These are phyloP conservation scores for Campylomormyrus tamandua DNA, from an alignment of 2,113 vertebrate genomes.

Conservation along the genomic window DNA sequence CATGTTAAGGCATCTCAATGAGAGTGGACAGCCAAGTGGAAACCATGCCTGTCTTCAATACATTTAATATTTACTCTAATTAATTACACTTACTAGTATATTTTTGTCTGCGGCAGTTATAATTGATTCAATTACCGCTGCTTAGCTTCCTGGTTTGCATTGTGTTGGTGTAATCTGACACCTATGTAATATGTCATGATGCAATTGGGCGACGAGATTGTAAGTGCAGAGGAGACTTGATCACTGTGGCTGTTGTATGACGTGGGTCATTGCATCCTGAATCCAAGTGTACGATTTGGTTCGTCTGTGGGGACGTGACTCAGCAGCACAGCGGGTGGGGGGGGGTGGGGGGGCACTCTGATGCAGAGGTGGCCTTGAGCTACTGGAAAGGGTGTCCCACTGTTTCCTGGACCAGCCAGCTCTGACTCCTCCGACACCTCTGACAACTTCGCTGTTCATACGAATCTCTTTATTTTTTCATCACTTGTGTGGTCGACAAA, in stretches of 20 bases:
- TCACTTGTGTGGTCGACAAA: background rate
- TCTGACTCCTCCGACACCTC: background rate
- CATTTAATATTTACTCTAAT: background rate
- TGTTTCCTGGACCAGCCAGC: background rate
- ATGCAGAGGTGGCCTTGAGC: constrained; percentile 32
- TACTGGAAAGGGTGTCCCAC: background rate
- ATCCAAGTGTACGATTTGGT: constrained; percentile 33
- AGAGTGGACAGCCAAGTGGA: background rate
- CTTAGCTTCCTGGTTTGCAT: background rate
- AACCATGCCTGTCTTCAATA: background rate
- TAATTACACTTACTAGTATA: background rate
- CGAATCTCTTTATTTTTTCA: background rate
- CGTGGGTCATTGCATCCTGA: constrained; percentile 26
- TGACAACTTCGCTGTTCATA: background rate
- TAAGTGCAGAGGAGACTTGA: background rate
- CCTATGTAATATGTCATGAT: background rate
- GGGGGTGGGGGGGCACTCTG: constrained; percentile 28
- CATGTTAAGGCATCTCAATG: background rate
- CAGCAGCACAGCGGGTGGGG: constrained; percentile 57
- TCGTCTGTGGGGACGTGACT: constrained; percentile 59
- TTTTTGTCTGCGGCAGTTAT: background rate
- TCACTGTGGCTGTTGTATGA: background rate
- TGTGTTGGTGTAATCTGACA: background rate
- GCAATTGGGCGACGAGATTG: background rate
- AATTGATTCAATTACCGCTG: background rate